Base-by-base conservation (phyloP, 2,888 invertebrate genomes). In the Andrena marginata region DNA sequence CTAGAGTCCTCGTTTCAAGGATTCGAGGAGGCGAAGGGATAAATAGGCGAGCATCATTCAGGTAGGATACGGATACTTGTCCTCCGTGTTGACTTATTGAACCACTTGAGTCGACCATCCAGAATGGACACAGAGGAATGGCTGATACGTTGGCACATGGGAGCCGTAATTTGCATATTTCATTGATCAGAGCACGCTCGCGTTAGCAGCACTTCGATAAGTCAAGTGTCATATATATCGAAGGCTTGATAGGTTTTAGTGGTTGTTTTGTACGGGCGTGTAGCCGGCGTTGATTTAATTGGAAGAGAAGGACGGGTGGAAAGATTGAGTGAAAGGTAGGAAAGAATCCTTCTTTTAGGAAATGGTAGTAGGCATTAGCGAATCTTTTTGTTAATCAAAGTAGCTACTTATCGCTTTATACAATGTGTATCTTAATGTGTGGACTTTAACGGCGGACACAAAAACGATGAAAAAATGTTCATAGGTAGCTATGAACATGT, bases 31-130 rank as follows among this genome's bases (percentile, higher is more conserved):
- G 74, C 29, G 23, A 67, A 56, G 49, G 62, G 71, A 75, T 83
- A 87, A 88, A 86, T 86, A 73, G 73, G 71, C 77, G 26, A 68
- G 82, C 23, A 82, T 79, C 76, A 73, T 76, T 73, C 76, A 59
- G 74, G 76, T 77, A 80, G 80, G 60, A 51, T 16, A 65, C 51
- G 80, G 70, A 80, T 80, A 80, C 72, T 63, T 64, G 67, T 49
- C 33, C 48, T 16, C 51, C 16, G 10, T 68, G 74, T 78, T 80
- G 72, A 80, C 80, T 80, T 72, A 78, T 74, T 69, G 60, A 74
- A 51, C 64, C 73, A 69, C 20, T 65, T 74, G 64, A 54, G 51
- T 42, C 16, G 82, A 60, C 49, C 23, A 65, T 29, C 63, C 8
- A 56, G 48, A 69, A 33, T 49, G 33, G 26, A 49, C 62, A 49